Percentiles rank a stretch among this genome's conserved stretches.
phyloP scores from a whole-genome alignment of 2,113 vertebrate genomes.

The Tragulus kanchil region DNA sequence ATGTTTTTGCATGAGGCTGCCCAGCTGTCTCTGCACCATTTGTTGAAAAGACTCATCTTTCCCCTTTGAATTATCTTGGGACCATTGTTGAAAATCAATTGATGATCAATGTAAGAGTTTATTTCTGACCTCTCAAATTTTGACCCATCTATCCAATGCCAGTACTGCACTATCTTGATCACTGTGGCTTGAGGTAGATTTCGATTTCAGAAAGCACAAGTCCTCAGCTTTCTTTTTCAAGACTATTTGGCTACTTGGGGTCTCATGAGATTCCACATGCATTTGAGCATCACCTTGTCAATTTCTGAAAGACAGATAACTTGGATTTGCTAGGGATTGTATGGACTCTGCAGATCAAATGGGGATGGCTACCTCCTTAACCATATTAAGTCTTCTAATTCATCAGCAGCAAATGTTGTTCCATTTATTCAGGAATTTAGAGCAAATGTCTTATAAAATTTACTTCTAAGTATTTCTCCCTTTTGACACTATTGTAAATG shows the following conservation, averaged over 20 bases:
- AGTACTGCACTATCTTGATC: background rate
- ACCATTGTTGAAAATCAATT: background rate
- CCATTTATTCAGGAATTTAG: background rate
- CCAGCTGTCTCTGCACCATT: background rate
- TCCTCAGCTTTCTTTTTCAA: background rate
- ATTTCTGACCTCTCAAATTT: background rate
- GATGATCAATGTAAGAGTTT: background rate
- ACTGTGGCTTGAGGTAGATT: background rate
- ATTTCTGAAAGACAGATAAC: background rate
- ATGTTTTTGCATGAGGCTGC: background rate
- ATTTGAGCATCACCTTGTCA: background rate
- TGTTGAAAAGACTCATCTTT: background rate
- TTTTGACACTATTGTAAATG: background rate
- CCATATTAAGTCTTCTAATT: background rate
- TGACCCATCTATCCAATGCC: background rate
- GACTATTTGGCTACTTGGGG: background rate
- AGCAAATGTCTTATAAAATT: background rate
- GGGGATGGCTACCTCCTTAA: background rate
- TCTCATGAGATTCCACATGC: background rate
- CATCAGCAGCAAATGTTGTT: background rate
- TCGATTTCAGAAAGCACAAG: background rate
- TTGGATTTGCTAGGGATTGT: background rate
- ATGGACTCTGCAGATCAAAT: background rate
- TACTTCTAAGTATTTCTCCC: slow-evolving; percentile 8
- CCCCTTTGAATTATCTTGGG: background rate